Evolutionary conservation across 2,113 vertebrate species (phyloP), one percentile per base, ranked within the genome.

Genomic region (Antennarius striatus): DNA sequence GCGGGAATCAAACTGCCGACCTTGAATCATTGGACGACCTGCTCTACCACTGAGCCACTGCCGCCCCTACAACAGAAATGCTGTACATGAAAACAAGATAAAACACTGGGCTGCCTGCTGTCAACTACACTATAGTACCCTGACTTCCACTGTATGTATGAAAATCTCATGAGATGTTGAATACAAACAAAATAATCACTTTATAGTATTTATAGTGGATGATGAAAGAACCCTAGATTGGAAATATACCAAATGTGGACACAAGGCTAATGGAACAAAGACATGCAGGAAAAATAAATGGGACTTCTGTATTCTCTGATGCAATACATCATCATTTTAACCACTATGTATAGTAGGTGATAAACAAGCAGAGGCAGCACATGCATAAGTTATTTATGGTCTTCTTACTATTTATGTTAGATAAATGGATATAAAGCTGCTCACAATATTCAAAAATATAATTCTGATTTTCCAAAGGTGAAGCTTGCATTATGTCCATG

Each of bases 401-500:
- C 40, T 43, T 67, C 57, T 53, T 63, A 64, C 60, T 40, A 46
- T 22, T 40, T n/a, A 15, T 17, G 51, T 39, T 16, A 39, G 56
- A 36, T 36, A 36, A 36, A 36, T 36, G 32, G 7, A 36, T 36
- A 73, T 75, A 71, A 77, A 66, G 51, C 62, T 43, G 66, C 46
- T 71, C 62, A 66, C 69, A 80, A 72, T 32, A 17, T 59, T 66
- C 50, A 67, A 30, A 59, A 80, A 77, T 75, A 46, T 47, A 69
- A 63, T 80, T 64, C 47, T 42, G 6, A 65, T 79, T 86, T 62
- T 77, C 16, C 28, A 55, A 78, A 84, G 77, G 77, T 61, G 61
- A 84, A 36, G 47, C 3, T 0, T 53, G 69, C 52, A 80, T 73
- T 79, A 63, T 49, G 65, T 47, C 61, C 1, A 42, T 7, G 58